A percentile compares a stretch with the other conserved stretches of the same genome.
Conservation (phyloP, 1,140 invertebrate species). For the Drosophila littoralis region DNA sequence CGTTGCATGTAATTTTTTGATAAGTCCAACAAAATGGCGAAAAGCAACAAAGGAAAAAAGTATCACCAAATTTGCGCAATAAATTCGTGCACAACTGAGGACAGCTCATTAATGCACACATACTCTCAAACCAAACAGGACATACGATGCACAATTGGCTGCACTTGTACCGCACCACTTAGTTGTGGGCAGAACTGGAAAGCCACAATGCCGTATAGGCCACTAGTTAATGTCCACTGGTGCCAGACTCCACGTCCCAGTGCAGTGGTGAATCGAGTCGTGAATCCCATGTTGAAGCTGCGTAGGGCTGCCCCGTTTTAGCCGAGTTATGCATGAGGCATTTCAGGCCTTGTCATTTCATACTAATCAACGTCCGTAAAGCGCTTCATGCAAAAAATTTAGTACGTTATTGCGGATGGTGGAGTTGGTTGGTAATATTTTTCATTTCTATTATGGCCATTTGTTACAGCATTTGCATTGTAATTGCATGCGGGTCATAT, state of each 20-base stretch:
- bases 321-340: slow-evolving; percentile 47
- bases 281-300: slow-evolving; percentile 16
- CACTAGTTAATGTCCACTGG: slow-evolving; percentile 11
- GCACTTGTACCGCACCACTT: slow-evolving; percentile 64
- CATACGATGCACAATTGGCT: slow-evolving; percentile 60
- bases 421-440: slow-evolving; percentile 42
- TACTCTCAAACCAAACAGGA: slow-evolving; percentile 7
- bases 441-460: slow-evolving; percentile 46
- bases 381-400: slow-evolving; percentile 39
- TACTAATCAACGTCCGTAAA: slow-evolving; percentile 75
- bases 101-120: slow-evolving; percentile 69
- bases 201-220: slow-evolving; percentile 52
- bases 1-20: slow-evolving; percentile 43
- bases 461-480: slow-evolving; percentile 67
- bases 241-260: slow-evolving; percentile 2
- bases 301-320: slow-evolving; percentile 19
- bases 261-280: slow-evolving; percentile 7
- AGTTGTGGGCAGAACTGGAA: slow-evolving; percentile 35
- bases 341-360: slow-evolving; percentile 75
- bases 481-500: slow-evolving; percentile 42
- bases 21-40: slow-evolving; percentile 42
- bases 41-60: slow-evolving; percentile 11
- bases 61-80: slow-evolving; percentile 58
- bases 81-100: slow-evolving; percentile 55
- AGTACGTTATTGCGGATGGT: slow-evolving; percentile 44